Percentiles rank a stretch among this genome's conserved stretches.
Evolutionary conservation across 2,797 vertebrate species (phyloP).

Genomic region (Octomys mimax): DNA sequence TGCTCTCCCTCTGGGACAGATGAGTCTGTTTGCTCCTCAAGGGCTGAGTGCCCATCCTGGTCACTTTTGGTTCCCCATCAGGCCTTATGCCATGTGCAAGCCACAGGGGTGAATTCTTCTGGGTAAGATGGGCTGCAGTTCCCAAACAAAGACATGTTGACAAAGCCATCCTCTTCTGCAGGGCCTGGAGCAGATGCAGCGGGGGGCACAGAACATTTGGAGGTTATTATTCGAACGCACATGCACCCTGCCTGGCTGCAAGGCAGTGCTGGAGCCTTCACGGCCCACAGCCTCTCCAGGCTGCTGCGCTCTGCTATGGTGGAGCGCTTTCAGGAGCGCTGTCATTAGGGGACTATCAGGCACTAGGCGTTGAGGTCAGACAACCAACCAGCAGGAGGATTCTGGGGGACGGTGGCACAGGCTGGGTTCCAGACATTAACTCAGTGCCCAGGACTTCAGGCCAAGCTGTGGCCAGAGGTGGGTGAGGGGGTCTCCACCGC

Average conservation of each 20-base stretch:
- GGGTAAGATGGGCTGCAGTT: background rate
- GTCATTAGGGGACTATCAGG: background rate
- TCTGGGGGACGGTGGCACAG: background rate
- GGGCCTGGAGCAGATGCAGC: background rate
- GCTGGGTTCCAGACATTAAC: background rate
- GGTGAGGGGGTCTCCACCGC: background rate
- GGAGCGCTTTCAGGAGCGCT: background rate
- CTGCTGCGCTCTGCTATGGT: background rate
- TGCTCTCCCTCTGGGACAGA: background rate
- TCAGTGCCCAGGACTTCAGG: background rate
- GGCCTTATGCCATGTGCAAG: background rate
- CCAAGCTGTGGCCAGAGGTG: background rate
- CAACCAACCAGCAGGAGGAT: background rate
- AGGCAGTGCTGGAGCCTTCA: background rate
- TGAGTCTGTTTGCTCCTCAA: background rate
- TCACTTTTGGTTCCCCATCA: background rate
- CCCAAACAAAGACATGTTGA: constrained; percentile 55
- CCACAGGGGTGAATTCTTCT: background rate
- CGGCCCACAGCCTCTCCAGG: background rate
- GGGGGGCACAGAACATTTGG: background rate
- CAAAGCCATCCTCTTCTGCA: background rate
- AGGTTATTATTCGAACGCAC: constrained; percentile 36
- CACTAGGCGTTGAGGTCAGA: background rate
- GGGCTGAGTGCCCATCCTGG: background rate
- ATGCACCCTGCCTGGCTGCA: accelerated